phyloP scores from a whole-genome alignment of 2,113 vertebrate genomes.

The Campylorhamphus procurvoides region DNA sequence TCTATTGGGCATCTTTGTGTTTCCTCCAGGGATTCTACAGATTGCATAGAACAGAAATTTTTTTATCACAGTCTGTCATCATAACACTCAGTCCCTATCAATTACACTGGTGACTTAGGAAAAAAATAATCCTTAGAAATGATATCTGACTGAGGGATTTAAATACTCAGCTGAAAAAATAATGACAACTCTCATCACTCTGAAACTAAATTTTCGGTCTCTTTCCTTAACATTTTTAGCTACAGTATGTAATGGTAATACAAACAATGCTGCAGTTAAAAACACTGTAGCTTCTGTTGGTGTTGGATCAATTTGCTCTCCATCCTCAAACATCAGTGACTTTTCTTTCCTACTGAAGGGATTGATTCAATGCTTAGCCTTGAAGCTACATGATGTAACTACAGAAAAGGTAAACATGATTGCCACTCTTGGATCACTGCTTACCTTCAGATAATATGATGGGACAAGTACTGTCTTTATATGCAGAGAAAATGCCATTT shows the following conservation, averaged over 20 bases:
- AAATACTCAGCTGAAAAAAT: neutral
- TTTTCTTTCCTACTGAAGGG: neutral
- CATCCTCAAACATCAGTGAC: neutral
- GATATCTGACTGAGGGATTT: neutral
- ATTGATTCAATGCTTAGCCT: neutral
- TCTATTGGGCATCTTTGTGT: neutral
- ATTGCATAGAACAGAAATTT: neutral
- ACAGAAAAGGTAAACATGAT: neutral
- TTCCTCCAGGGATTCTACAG: neutral
- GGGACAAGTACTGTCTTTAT: neutral
- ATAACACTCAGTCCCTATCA: neutral
- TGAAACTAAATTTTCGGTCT: neutral
- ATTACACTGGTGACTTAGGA: neutral
- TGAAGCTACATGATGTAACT: neutral
- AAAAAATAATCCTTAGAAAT: neutral
- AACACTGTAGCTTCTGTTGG: fast-evolving
- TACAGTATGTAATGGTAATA: neutral
- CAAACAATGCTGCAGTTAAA: neutral
- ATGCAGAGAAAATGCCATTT: neutral
- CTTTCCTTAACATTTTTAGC: neutral
- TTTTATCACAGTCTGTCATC: neutral
- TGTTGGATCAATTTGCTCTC: neutral
- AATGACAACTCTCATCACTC: neutral
- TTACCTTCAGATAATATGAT: neutral
- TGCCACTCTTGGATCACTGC: neutral